Evolutionary conservation across 2,888 invertebrate genomes (phyloP).

Genomic region (Idaea aversata): DNA sequence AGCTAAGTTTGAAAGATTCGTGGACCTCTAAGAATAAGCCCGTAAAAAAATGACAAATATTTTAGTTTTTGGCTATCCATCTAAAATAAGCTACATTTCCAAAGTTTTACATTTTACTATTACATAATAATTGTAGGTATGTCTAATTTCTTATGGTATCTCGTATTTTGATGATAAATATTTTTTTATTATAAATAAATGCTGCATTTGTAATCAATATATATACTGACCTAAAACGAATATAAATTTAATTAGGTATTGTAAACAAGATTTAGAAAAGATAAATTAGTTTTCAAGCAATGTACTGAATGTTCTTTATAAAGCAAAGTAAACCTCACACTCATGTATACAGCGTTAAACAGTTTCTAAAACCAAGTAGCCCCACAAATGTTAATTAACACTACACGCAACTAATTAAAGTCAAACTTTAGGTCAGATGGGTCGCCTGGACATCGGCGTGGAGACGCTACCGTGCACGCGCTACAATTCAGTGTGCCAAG

Average conservation of each 20-base stretch:
- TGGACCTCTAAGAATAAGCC: too few species aligned
- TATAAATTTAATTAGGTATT: neutral
- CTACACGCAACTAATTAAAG: slow-evolving; percentile 5
- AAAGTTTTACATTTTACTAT: too few species aligned
- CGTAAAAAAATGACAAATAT: too few species aligned
- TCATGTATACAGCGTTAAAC: neutral
- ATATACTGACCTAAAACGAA: too few species aligned
- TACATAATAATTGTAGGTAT: too few species aligned
- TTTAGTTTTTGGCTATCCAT: too few species aligned
- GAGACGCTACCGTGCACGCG: slow-evolving; percentile 91
- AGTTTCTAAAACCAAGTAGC: slow-evolving; percentile 6
- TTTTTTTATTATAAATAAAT: too few species aligned
- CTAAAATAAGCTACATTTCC: too few species aligned
- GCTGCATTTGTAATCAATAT: too few species aligned
- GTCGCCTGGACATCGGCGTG: slow-evolving; percentile 87
- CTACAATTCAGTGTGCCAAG: slow-evolving; percentile 93
- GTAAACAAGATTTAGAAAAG: neutral
- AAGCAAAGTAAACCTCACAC: neutral
- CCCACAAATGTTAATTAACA: slow-evolving; percentile 14
- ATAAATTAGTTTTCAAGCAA: neutral
- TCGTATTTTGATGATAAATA: too few species aligned
- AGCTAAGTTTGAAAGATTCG: too few species aligned
- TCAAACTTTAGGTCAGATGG: slow-evolving; percentile 78
- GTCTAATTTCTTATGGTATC: too few species aligned
- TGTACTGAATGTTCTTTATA: neutral